Conservation (phyloP, 2,113 vertebrate species). For the Stegastes partitus region DNA sequence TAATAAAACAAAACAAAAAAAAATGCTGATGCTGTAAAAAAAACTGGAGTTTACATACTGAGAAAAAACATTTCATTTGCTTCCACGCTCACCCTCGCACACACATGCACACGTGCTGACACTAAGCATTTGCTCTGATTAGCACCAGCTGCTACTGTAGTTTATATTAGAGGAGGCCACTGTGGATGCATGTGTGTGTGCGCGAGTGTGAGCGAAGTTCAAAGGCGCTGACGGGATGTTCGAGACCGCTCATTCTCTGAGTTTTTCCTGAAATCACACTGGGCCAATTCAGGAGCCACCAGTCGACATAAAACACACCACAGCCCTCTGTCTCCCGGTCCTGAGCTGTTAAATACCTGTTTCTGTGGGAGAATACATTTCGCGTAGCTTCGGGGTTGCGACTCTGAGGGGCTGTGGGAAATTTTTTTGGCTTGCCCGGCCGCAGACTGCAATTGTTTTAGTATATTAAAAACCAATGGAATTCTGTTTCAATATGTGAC, state of each 20-base stretch:
- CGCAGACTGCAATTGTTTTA: conserved; percentile 21
- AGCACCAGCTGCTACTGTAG: conserved; percentile 81
- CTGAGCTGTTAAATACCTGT: conserved; percentile 47
- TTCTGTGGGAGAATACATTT: conserved; percentile 58
- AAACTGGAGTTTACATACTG: background rate
- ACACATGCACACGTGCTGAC: conserved; percentile 52
- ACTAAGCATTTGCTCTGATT: conserved; percentile 74
- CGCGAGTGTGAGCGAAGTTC: conserved; percentile 70
- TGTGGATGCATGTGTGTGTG: conserved; percentile 47
- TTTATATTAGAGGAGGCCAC: conserved; percentile 63
- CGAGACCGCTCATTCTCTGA: conserved; percentile 66
- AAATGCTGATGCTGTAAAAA: background rate
- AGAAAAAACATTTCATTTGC: conserved; percentile 23
- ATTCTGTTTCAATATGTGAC: conserved; percentile 39
- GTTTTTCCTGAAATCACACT: conserved; percentile 74
- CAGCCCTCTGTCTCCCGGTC: conserved; percentile 39
- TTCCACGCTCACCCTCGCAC: conserved; percentile 20
- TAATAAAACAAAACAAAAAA: background rate
- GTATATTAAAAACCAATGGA: conserved; percentile 24
- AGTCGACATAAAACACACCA: conserved; percentile 54
- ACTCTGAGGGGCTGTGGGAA: conserved; percentile 46
- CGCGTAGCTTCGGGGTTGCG: conserved; percentile 28
- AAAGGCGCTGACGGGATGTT: conserved; percentile 76
- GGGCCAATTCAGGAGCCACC: conserved; percentile 63
- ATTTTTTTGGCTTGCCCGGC: conserved; percentile 30